phyloP scores from a whole-genome alignment of 2,888 invertebrate genomes.

The Drosophila affinis region DNA sequence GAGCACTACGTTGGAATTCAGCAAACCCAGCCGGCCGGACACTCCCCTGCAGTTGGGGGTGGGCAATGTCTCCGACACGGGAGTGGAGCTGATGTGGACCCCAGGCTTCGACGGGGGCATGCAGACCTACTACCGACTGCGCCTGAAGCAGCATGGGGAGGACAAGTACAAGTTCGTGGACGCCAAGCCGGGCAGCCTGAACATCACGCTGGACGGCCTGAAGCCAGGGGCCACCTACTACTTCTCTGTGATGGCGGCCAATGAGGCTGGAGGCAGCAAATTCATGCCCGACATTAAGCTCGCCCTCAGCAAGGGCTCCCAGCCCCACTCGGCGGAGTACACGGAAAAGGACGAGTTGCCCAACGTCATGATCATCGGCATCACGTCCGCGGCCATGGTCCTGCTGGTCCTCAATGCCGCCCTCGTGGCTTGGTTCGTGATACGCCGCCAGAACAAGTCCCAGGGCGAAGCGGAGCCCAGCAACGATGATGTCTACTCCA shows the following conservation, averaged over 20 bases:
- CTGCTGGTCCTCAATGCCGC: conserved; percentile 80
- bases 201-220: conserved; percentile 75
- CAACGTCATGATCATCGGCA: conserved; percentile 82
- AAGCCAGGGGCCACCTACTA: conserved; percentile 78
- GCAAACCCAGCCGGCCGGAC: conserved; percentile 80
- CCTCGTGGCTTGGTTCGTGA: conserved; percentile 82
- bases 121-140: conserved; percentile 80
- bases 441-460: conserved; percentile 80
- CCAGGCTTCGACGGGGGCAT: conserved; percentile 82
- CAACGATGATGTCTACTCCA: conserved; percentile 82
- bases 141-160: conserved; percentile 76
- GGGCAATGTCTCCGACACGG: conserved; percentile 79
- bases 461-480: conserved; percentile 79
- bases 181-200: conserved; percentile 74
- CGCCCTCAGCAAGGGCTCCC: conserved; percentile 76
- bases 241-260: conserved; percentile 82
- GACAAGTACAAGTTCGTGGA: conserved; percentile 81
- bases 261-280: conserved; percentile 81
- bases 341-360: conserved; percentile 82
- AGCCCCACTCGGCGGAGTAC: conserved; percentile 77
- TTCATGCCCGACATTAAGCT: conserved; percentile 80
- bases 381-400: conserved; percentile 82
- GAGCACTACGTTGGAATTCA: conserved; percentile 77
- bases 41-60: conserved; percentile 73
- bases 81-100: conserved; percentile 74